A percentile compares a stretch with the other conserved stretches of the same genome.
Evolutionary conservation across 2,888 invertebrate genomes (phyloP).

Genomic region (Mellilla xanthometata): DNA sequence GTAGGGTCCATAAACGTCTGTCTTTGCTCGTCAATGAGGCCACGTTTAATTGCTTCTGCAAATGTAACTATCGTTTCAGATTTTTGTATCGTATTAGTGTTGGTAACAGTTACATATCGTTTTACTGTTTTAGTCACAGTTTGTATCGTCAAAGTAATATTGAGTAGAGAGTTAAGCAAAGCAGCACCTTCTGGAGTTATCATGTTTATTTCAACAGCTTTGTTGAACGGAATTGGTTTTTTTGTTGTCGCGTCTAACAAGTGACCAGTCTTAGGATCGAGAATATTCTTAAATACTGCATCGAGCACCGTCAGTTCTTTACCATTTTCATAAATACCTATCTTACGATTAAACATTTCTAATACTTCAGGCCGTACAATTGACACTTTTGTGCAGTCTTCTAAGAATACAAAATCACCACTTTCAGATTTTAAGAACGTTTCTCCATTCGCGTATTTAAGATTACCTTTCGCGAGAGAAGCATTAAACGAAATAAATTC

Average conservation of each 20-base stretch:
- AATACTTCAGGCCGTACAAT: slow-evolving; percentile 92
- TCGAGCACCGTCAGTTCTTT: slow-evolving; percentile 92
- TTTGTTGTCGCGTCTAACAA: slow-evolving; percentile 89
- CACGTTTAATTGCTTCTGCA: slow-evolving; percentile 89
- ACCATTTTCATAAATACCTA: slow-evolving; percentile 90
- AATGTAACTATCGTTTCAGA: slow-evolving; percentile 86
- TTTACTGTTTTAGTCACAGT: slow-evolving; percentile 93
- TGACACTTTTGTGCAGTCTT: slow-evolving; percentile 90
- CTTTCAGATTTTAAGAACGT: slow-evolving; percentile 88
- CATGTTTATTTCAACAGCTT: slow-evolving; percentile 92
- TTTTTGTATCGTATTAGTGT: slow-evolving; percentile 83
- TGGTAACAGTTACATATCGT: slow-evolving; percentile 90
- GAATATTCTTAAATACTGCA: slow-evolving; percentile 91
- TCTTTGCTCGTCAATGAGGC: slow-evolving; percentile 90
- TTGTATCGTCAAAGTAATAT: slow-evolving; percentile 93
- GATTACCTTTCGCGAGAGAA: slow-evolving; percentile 89
- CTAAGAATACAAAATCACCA: slow-evolving; percentile 89
- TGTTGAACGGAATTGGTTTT: slow-evolving; percentile 90
- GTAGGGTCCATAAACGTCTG: slow-evolving; percentile 90
- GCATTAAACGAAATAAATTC: slow-evolving; percentile 93
- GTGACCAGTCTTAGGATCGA: slow-evolving; percentile 95
- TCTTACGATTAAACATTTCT: slow-evolving; percentile 91
- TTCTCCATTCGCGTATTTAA: slow-evolving; percentile 88
- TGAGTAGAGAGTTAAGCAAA: slow-evolving; percentile 91
- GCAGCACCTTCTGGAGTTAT: slow-evolving; percentile 95